Evolutionary conservation across 2,888 invertebrate genomes (phyloP), one percentile per base, ranked within the genome.

Genomic region (Drosophila buzzatii): DNA sequence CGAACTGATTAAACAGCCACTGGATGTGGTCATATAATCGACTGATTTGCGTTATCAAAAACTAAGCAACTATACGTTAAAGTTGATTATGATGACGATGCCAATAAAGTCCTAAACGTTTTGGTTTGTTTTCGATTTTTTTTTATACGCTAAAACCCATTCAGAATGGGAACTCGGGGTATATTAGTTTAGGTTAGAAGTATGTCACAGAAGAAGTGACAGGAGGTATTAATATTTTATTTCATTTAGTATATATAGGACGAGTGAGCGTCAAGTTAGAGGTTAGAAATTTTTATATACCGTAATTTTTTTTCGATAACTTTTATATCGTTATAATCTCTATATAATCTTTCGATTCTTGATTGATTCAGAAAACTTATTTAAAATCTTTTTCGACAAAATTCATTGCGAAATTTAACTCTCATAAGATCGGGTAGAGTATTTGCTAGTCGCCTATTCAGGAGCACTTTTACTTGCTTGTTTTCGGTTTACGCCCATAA

Each of bases 11-110:
- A 81, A 76, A 52, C 57, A 55, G 53, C 53, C 70, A 64, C 69
- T 68, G 61, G 55, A 70, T 57, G 59, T 52, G 68, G 23, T 75
- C 70, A 73, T 70, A 84, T 87, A 85, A 83, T 71, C 87, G 71
- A 84, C 56, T 78, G 85, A 84, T 79, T 80, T 65, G 53, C 70
- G 47, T 57, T 78, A 78, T 78, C 66, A 58, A 41, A 14, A 31
- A 27, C 53, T 16, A n/a, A 41, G 41, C 42, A 23, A 5, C 31
- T 23, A 42, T 16, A 41, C 31, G 12, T 14, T 10, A 8, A 39
- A n/a, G 10, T 3, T 31, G 39, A 57, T 41, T 16, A 39, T 41
- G 55, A 57, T n/a, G 31, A 20, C 18, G 52, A 27, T 39, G 39
- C 3, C 23, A 39, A 55, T 31, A 41, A 27, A 41, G 41, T 44